Evolutionary conservation across 2,888 invertebrate species (phyloP).

Genomic region (Cotesia congregata): DNA sequence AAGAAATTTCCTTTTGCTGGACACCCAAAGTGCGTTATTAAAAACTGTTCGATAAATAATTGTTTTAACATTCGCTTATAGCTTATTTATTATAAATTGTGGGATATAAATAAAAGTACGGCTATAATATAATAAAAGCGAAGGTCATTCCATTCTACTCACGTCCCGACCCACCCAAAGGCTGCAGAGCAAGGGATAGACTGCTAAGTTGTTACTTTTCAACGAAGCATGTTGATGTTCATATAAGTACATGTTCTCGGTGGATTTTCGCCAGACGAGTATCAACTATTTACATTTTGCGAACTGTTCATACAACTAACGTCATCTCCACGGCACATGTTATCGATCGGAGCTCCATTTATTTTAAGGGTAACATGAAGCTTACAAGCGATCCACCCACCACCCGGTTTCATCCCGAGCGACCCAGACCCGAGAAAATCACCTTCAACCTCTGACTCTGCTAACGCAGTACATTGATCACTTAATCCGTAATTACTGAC

Average conservation of each 20-base stretch:
- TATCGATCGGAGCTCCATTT: slow-evolving; percentile 17
- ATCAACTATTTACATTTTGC: slow-evolving; percentile 30
- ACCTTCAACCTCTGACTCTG: background rate
- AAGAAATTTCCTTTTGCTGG: no score
- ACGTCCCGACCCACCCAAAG: background rate
- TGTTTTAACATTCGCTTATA: no score
- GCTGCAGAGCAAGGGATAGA: background rate
- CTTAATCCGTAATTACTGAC: background rate
- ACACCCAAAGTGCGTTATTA: no score
- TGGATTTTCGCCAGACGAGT: slow-evolving; percentile 7
- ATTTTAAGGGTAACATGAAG: background rate
- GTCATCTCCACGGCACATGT: slow-evolving; percentile 16
- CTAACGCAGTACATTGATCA: background rate
- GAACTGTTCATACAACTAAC: slow-evolving; percentile 14
- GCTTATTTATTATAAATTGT: background rate
- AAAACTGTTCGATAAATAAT: no score
- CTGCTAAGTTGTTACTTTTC: background rate
- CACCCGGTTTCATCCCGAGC: background rate
- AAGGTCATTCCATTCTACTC: background rate
- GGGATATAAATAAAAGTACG: no score
- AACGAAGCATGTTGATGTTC: slow-evolving; percentile 2
- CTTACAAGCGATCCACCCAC: background rate
- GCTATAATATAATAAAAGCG: background rate
- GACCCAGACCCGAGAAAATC: background rate
- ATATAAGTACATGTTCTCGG: background rate